Base-by-base conservation (phyloP, 2,113 vertebrate genomes). In the Syngnathus typhle region DNA sequence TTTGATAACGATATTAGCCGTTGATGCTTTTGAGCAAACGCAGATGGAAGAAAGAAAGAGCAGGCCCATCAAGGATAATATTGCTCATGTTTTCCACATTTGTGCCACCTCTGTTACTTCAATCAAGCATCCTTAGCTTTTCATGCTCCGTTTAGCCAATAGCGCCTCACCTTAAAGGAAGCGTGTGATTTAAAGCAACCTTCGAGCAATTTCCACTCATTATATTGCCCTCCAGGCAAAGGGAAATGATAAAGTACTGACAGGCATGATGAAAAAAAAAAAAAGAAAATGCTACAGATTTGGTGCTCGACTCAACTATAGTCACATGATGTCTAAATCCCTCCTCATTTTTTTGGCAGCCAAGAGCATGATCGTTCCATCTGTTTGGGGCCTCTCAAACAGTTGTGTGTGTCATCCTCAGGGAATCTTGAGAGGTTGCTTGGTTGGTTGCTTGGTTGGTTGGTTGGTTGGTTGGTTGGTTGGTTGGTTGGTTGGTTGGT, bases 261-360 rank as follows among this genome's bases (percentile, higher is more conserved):
- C 74, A 60, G 71, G 68, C 23, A 38, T 78, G 72, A 71, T 64
- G 60, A 76, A 70, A 66, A 23, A 32, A 32, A 32, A 27, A 32
- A 32, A 23, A 23, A 23, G 23, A 23, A 32, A 32, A 32, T 32
- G 61, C 65, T 81, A 64, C 80, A 80, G 78, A 83, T 70, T 32
- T 59, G 60, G 63, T 32, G 63, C 77, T 75, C 49, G 1, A 63
- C 70, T 76, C 64, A 27, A 69, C 59, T 69, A 67, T 66, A 59
- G 70, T 82, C 70, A 77, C 73, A 73, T 81, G 80, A 73, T 58
- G 54, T 80, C 82, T 84, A 78, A 85, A 83, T 84, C 84, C 27
- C 52, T 13, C 78, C 64, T 79, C 76, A 83, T 59, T 56, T 74
- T 83, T 71, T 27, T 44, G 60, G 12, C 39, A 84, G 79, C 73